phyloP scores from a whole-genome alignment of 1,140 invertebrate species.

The Triops cancriformis region DNA sequence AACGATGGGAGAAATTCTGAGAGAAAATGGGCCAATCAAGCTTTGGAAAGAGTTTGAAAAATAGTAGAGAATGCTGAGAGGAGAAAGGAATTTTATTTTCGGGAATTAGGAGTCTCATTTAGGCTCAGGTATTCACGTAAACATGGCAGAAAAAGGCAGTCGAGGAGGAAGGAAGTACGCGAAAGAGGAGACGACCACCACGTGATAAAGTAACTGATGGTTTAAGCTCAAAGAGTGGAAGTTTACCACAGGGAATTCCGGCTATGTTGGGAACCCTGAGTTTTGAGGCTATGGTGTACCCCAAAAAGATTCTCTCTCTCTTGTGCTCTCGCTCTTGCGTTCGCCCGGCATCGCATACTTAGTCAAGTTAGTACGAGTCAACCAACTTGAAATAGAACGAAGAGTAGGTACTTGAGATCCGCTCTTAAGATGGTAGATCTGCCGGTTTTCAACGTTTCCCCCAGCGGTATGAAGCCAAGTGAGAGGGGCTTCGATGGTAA shows the following conservation, averaged over 20 bases:
- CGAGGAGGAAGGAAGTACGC: too few relatives aligned
- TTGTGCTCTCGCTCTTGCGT: neutral
- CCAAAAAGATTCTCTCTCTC: neutral
- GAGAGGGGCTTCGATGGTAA: neutral
- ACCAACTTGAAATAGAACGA: conserved; percentile 5
- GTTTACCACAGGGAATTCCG: neutral
- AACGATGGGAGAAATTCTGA: too few relatives aligned
- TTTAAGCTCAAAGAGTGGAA: neutral
- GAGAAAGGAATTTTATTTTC: too few relatives aligned
- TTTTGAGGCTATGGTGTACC: neutral
- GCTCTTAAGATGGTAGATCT: conserved; percentile 6
- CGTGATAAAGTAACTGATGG: neutral
- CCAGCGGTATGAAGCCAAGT: conserved; percentile 1
- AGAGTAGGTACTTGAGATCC: neutral
- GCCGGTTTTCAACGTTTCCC: neutral
- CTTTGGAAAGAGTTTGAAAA: too few relatives aligned
- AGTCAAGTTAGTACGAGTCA: neutral
- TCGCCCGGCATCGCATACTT: neutral
- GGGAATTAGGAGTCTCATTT: too few relatives aligned
- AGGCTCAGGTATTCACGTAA: too few relatives aligned
- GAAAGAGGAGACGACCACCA: neutral
- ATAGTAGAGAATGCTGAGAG: too few relatives aligned
- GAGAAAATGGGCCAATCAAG: too few relatives aligned
- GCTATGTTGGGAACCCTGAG: neutral
- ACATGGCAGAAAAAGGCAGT: too few relatives aligned